Evolutionary conservation across 2,113 vertebrate genomes (phyloP).

Genomic region (Delphinapterus leucas): DNA sequence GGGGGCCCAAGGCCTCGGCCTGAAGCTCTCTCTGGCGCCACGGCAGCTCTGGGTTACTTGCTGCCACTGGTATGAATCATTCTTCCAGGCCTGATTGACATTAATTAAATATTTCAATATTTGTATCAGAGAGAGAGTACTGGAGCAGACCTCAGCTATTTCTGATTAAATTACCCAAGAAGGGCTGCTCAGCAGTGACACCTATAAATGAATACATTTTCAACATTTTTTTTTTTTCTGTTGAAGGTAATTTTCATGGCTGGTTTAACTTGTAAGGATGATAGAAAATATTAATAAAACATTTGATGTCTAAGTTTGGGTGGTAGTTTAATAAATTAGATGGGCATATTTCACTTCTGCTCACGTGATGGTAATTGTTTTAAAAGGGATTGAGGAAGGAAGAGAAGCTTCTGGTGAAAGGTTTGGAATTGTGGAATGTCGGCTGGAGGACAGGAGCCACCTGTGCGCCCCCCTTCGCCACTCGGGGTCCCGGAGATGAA

Average conservation of each 20-base stretch:
- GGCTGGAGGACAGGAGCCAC: accelerated
- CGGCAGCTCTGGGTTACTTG: accelerated
- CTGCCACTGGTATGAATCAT: accelerated
- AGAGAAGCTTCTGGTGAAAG: accelerated
- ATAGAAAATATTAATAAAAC: slow-evolving; percentile 75
- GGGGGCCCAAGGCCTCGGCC: accelerated
- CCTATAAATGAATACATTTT: slow-evolving; percentile 30
- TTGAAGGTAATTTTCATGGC: slow-evolving; percentile 69
- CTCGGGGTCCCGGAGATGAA: accelerated
- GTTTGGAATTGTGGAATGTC: accelerated
- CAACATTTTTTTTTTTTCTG: slow-evolving; percentile 42
- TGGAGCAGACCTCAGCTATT: not conserved
- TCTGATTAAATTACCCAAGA: slow-evolving; percentile 19
- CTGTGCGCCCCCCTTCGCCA: accelerated
- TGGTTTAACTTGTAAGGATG: slow-evolving; percentile 64
- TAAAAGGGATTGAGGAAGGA: not conserved
- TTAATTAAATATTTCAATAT: not conserved
- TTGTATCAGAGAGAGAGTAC: not conserved
- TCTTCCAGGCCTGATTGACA: not conserved
- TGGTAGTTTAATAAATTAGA: slow-evolving; percentile 40
- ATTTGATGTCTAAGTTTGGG: slow-evolving; percentile 69
- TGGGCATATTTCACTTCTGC: not conserved
- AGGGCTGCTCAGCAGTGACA: not conserved
- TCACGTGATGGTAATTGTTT: not conserved
- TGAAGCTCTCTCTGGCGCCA: accelerated